phyloP scores from a whole-genome alignment of 2,888 invertebrate genomes.

The Anagyrus pseudococci region DNA sequence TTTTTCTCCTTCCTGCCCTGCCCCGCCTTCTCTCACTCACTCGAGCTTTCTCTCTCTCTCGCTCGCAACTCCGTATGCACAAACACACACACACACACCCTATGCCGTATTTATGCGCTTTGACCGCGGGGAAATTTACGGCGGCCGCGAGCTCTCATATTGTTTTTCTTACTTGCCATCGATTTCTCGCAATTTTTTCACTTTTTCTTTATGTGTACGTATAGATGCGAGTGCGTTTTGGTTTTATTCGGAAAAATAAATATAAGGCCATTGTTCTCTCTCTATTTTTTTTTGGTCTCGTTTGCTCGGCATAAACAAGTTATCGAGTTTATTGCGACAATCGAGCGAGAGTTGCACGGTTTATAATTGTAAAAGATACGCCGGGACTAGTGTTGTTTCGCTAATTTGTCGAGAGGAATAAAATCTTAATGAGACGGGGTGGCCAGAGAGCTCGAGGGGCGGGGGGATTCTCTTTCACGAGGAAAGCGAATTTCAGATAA shows the following conservation, averaged over 20 bases:
- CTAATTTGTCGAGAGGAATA: conserved; percentile 26
- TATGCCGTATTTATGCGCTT: background rate
- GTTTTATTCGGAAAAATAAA: no score
- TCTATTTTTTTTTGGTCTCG: background rate
- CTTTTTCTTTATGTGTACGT: no score
- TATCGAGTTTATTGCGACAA: conserved; percentile 21
- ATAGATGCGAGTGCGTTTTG: background rate
- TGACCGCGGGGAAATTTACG: background rate
- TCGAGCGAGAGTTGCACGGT: background rate
- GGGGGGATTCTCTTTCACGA: background rate
- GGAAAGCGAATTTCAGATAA: background rate
- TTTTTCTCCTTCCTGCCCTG: background rate
- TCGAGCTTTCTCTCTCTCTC: no score
- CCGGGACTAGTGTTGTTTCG: conserved; percentile 3
- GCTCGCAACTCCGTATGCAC: no score
- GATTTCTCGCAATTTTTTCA: no score
- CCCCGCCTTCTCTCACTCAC: no score
- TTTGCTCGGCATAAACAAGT: conserved; percentile 14
- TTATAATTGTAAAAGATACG: background rate
- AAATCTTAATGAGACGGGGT: conserved; percentile 29
- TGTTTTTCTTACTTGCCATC: no score
- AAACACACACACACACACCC: background rate
- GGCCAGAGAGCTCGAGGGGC: background rate
- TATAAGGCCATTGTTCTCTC: background rate
- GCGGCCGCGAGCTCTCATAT: background rate